Evolutionary conservation across 2,113 vertebrate genomes (phyloP).

Genomic region (Uria aalge): DNA sequence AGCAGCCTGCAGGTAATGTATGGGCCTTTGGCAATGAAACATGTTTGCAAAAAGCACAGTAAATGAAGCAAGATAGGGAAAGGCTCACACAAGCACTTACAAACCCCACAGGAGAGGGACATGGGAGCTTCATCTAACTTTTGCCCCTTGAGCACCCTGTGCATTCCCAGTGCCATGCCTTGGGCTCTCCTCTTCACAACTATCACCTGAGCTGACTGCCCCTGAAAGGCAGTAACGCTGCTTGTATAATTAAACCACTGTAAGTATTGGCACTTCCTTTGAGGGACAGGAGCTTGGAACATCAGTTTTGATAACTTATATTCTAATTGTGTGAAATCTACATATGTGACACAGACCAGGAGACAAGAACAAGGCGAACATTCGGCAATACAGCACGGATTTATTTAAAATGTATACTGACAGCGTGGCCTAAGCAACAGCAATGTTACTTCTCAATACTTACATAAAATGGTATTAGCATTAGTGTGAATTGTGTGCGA

Average conservation of each 20-base stretch:
- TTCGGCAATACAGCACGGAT: not conserved
- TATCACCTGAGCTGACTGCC: not conserved
- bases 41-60: not conserved
- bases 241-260: not conserved
- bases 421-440: not conserved
- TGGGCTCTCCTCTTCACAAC: not conserved
- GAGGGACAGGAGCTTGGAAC: not conserved
- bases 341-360: not conserved
- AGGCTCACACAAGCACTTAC: not conserved
- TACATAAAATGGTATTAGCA: not conserved
- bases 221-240: not conserved
- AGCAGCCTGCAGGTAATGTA: not conserved
- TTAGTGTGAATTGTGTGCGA: not conserved
- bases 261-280: not conserved
- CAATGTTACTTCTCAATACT: not conserved
- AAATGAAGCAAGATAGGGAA: not conserved
- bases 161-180: not conserved
- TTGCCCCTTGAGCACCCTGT: not conserved
- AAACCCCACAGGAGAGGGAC: not conserved
- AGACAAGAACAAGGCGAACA: not conserved
- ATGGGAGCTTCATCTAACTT: not conserved
- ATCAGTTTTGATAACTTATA: not conserved
- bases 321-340: not conserved
- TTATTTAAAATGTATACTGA: not conserved
- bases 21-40: not conserved